phyloP scores from a whole-genome alignment of 2,113 vertebrate species.

The Triplophysa rosa region DNA sequence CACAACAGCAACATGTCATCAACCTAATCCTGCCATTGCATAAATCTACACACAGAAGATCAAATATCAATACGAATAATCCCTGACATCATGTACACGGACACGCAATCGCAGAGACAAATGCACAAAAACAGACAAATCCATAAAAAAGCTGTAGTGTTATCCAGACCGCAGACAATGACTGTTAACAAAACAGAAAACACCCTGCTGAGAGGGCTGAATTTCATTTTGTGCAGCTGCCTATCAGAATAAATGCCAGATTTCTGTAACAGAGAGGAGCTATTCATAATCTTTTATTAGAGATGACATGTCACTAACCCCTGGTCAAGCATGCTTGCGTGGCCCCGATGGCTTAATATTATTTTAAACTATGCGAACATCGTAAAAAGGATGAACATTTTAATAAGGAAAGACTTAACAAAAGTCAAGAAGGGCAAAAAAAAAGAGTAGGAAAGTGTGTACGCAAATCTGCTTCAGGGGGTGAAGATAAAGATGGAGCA shows the following conservation, averaged over 20 bases:
- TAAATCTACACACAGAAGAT: background rate
- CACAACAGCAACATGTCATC: background rate
- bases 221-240: conserved; percentile 27
- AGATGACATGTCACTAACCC: conserved; percentile 5
- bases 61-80: background rate
- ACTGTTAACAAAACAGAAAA: background rate
- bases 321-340: background rate
- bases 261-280: background rate
- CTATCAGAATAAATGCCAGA: conserved; percentile 6
- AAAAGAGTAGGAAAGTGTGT: background rate
- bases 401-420: background rate
- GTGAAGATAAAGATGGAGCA: conserved; percentile 9
- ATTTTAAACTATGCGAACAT: background rate
- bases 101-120: background rate
- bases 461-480: conserved; percentile 6
- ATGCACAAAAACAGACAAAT: background rate
- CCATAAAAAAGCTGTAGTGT: background rate
- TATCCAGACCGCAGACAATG: background rate
- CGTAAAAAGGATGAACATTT: background rate
- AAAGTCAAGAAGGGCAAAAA: background rate
- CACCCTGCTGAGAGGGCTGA: conserved; percentile 3
- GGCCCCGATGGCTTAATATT: conserved; percentile 2
- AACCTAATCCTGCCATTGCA: background rate
- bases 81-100: background rate
- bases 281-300: conserved; percentile 12